Evolutionary conservation across 2,113 vertebrate species (phyloP), one percentile per base, ranked within the genome.

Genomic region (Heloderma charlesbogerti): DNA sequence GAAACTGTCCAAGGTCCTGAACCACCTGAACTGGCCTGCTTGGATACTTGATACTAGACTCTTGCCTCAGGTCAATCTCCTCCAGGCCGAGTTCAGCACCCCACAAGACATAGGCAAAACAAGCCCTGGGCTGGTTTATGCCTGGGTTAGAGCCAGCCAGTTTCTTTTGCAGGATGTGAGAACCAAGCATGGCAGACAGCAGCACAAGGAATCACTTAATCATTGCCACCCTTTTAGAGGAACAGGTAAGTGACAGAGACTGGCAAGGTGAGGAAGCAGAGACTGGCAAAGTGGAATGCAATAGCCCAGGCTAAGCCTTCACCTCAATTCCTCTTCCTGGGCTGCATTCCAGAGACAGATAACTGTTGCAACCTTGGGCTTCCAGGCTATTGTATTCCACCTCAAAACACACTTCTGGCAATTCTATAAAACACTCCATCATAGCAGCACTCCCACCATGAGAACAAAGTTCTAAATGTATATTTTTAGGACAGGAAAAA

Each of bases 401-500:
- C 92, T 93, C 94, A 86, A 94, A 96, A 83, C 87, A 88, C 90
- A 71, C 88, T 92, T 95, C 86, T 90, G 79, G 90, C 20, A 97
- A 95, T 84, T 69, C 75, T 85, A 92, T 48, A 45, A 88, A 93
- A 93, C 72, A 92, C 84, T 95, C 85, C 91, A 87, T 91, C 93
- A 69, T 94, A 96, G 88, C 89, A 93, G 93, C 96, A 82, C 72
- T 88, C n/a, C 87, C 93, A 86, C 82, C 91, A 88, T 93, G 93
- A 93, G 63, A 94, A 95, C 85, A 93, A 48, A 75, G 43, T 75
- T 10, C 3, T 91, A 18, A 27, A 83, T 96, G 27, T 95, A 93
- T 96, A 95, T 96, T 97, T 97, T 96, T 91, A 96, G 80, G 89
- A 96, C 93, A 92, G 88, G 87, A 89, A 94, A 92, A 88, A 92